A percentile compares a stretch with the other conserved stretches of the same genome.
phyloP scores from a whole-genome alignment of 2,113 vertebrate species.

The Brachypteracias leptosomus region DNA sequence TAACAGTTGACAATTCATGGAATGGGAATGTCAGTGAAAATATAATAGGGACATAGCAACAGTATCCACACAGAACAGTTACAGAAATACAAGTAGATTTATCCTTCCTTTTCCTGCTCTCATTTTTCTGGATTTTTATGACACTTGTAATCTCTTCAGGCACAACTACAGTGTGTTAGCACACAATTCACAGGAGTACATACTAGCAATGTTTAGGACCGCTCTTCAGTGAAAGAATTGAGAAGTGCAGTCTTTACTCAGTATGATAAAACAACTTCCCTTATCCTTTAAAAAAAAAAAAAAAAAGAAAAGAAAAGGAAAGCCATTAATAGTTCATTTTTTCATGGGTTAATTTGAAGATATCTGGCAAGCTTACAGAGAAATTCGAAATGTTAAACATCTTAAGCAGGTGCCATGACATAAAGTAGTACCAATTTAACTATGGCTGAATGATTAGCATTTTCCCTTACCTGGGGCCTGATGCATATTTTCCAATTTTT shows the following conservation, averaged over 20 bases:
- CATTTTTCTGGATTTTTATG: not conserved
- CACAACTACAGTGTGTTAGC: not conserved
- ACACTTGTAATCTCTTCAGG: not conserved
- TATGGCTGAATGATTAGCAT: not conserved
- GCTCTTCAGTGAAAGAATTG: conserved; percentile 18
- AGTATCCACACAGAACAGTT: not conserved
- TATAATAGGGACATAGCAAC: not conserved
- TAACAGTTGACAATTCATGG: not conserved
- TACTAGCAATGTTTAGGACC: not conserved
- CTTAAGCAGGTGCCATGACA: conserved; percentile 23
- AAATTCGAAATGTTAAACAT: conserved; percentile 24
- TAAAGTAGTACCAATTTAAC: not conserved
- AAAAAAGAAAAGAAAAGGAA: conserved; percentile 23
- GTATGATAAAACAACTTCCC: conserved; percentile 18
- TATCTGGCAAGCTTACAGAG: conserved; percentile 40
- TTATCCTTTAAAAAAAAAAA: not conserved
- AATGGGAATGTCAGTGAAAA: not conserved
- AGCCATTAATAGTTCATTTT: not conserved
- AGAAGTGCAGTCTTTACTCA: not conserved
- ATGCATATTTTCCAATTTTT: conserved; percentile 3
- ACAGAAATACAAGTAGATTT: not conserved
- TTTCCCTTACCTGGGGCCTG: not conserved
- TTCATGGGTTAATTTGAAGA: conserved; percentile 41
- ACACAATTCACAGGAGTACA: not conserved
- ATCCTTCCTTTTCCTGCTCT: not conserved